Conservation (phyloP, 2,113 vertebrate species). For the Lepus europaeus region DNA sequence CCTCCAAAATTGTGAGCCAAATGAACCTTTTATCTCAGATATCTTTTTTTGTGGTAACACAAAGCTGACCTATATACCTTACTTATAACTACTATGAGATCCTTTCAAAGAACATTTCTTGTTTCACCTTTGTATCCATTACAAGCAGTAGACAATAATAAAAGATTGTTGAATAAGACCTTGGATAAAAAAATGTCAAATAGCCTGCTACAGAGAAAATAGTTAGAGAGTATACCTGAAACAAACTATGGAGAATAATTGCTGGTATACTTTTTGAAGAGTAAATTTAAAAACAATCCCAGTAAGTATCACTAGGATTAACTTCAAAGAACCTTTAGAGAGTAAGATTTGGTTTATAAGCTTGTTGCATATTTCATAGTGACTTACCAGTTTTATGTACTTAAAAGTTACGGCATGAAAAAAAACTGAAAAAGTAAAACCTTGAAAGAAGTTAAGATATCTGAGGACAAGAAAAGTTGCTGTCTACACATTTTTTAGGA, state of each 20-base stretch:
- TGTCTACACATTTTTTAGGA: not conserved
- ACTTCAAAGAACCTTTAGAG: conserved; percentile 17
- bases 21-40: too few species aligned
- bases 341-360: not conserved
- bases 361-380: conserved; percentile 14
- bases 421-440: not conserved
- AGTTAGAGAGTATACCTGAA: conserved; percentile 30
- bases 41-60: too few species aligned
- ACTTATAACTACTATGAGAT: conserved; percentile 30
- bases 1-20: too few species aligned
- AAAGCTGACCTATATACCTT: not conserved
- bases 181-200: conserved; percentile 39
- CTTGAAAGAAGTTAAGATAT: conserved; percentile 27
- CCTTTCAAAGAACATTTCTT: conserved; percentile 45
- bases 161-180: conserved; percentile 49
- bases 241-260: conserved; percentile 14
- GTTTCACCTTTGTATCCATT: conserved; percentile 31
- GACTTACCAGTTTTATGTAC: not conserved
- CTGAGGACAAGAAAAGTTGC: conserved; percentile 48
- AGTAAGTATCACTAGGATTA: conserved; percentile 10
- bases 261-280: conserved; percentile 13
- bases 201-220: conserved; percentile 5
- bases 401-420: conserved; percentile 53
- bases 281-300: conserved; percentile 48
- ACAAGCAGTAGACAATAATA: not conserved